A percentile compares a stretch with the other conserved stretches of the same genome.
Conservation (phyloP, 2,797 vertebrate genomes). For the Halcyon chelicuti region DNA sequence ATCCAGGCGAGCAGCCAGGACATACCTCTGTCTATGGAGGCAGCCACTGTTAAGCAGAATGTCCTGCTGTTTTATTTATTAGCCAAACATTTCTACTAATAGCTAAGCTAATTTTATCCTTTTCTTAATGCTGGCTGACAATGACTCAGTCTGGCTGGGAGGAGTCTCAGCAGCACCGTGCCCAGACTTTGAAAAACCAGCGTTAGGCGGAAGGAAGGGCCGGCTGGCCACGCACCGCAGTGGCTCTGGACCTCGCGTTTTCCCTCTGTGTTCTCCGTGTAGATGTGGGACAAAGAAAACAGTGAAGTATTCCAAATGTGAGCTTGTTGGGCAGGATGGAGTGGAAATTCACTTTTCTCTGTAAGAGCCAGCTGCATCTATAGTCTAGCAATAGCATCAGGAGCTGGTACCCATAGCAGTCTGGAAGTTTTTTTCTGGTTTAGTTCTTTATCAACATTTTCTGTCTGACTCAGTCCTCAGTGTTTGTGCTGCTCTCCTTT, state of each 20-base stretch:
- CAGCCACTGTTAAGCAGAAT: slow-evolving; percentile 22
- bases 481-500: not conserved
- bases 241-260: not conserved
- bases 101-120: slow-evolving; percentile 59
- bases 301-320: not conserved
- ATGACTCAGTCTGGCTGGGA: slow-evolving; percentile 10
- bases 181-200: fast-evolving
- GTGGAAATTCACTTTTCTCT: not conserved
- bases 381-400: not conserved
- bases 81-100: slow-evolving; percentile 40
- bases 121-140: not conserved
- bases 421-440: not conserved
- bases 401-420: not conserved
- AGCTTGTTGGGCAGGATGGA: not conserved
- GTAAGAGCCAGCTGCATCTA: not conserved
- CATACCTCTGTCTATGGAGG: not conserved
- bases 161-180: not conserved
- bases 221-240: not conserved
- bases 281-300: not conserved
- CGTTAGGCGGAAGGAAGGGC: not conserved
- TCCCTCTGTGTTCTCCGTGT: not conserved
- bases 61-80: slow-evolving; percentile 45
- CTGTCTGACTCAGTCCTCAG: not conserved
- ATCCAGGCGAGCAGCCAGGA: not conserved
- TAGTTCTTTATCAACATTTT: not conserved